phyloP scores from a whole-genome alignment of 2,888 invertebrate species.

The Candidula unifasciata region DNA sequence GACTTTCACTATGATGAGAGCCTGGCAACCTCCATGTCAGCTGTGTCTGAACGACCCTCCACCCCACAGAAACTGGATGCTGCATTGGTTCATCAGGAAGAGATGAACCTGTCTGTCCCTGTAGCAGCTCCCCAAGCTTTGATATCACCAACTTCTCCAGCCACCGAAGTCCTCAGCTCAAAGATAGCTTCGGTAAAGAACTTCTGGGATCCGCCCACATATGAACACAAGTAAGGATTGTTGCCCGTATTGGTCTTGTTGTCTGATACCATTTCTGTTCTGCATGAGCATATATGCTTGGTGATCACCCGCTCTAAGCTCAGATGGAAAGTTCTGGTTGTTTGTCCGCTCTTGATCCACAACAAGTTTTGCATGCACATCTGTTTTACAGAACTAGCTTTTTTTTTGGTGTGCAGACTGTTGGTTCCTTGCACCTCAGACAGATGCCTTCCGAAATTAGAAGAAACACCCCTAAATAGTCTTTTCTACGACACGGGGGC shows the following conservation, averaged over 20 bases:
- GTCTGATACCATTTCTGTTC: not conserved
- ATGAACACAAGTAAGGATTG: conserved; percentile 66
- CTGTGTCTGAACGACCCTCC: conserved; percentile 42
- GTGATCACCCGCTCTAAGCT: no score
- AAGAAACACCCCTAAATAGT: no score
- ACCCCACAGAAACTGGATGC: conserved; percentile 36
- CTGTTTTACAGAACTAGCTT: no score
- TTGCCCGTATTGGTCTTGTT: not conserved
- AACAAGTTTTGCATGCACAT: no score
- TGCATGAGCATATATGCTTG: no score
- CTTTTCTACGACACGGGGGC: no score
- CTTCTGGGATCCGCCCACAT: conserved; percentile 78
- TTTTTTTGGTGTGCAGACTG: no score
- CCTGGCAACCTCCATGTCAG: conserved; percentile 33
- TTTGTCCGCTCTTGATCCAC: no score
- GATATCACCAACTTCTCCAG: conserved; percentile 79
- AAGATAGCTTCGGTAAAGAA: conserved; percentile 96
- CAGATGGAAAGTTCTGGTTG: no score
- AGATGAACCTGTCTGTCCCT: conserved; percentile 33
- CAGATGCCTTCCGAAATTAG: no score
- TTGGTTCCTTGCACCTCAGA: no score
- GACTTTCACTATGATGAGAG: conserved; percentile 89
- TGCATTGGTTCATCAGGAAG: conserved; percentile 37
- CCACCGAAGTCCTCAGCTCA: conserved; percentile 92
- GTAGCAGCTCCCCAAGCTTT: conserved; percentile 49